Conservation (phyloP, 2,113 vertebrate genomes). For the Ceratotherium simum region DNA sequence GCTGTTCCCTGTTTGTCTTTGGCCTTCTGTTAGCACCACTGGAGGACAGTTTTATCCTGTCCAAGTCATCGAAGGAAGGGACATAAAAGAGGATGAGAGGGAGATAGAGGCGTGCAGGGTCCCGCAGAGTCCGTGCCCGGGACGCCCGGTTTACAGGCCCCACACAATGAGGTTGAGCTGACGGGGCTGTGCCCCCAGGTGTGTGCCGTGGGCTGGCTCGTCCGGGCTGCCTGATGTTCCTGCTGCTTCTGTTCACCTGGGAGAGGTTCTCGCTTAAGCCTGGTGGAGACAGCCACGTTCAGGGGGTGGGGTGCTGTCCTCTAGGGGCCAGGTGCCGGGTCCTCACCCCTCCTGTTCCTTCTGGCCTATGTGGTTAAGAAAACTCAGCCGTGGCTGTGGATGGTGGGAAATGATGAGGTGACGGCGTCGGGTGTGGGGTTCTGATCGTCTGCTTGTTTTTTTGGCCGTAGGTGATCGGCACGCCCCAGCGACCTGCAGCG, state of each 20-base stretch:
- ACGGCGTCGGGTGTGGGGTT: neutral
- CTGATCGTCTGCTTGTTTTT: constrained; percentile 70
- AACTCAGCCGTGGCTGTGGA: neutral
- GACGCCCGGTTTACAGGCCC: neutral
- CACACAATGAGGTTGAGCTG: too few species aligned
- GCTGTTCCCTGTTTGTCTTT: too few species aligned
- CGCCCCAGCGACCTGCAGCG: constrained; percentile 95
- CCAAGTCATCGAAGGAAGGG: too few species aligned
- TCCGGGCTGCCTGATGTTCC: neutral
- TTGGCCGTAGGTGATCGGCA: constrained; percentile 93
- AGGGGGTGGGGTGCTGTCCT: too few species aligned
- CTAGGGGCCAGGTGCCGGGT: neutral
- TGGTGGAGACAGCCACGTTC: neutral
- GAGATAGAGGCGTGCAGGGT: neutral
- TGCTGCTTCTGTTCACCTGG: neutral
- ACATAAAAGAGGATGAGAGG: neutral
- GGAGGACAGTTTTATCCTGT: too few species aligned
- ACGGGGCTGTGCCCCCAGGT: neutral
- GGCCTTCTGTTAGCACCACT: too few species aligned
- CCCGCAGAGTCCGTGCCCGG: neutral
- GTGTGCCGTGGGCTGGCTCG: neutral
- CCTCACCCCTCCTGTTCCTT: neutral
- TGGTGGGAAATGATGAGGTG: neutral
- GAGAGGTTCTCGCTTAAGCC: neutral
- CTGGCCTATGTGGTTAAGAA: neutral